Evolutionary conservation across 2,113 vertebrate genomes (phyloP), one percentile per base, ranked within the genome.

Genomic region (Paedocypris sp.): DNA sequence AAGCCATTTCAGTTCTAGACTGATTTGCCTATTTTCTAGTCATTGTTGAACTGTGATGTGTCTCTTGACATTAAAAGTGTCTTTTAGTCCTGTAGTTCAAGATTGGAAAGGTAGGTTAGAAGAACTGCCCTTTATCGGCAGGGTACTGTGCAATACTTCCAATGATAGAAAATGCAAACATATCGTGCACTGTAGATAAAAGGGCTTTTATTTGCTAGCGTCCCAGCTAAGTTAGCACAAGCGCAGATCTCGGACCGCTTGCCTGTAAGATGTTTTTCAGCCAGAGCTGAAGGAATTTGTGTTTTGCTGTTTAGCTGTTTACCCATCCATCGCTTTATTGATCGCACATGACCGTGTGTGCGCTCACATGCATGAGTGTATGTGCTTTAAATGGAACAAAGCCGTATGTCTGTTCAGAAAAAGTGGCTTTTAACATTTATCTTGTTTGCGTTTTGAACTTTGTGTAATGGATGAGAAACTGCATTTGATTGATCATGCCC

Each of bases 61-160:
- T 31, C 2, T 66, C 56, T 38, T 52, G 59, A 51, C 46, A 42
- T 62, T 28, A 51, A 50, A 8, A 59, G 26, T 41, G 29, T 28
- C 26, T 67, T 6, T 32, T 1, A 29, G 20, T 51, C 39, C 36
- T 60, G 15, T 52, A 39, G 51, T 15, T 54, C 32, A 31, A 31
- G n/a, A 8, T 41, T 15, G 48, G 28, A 32, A 15, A 39, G 16
- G 22, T 42, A 12, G 62, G 7, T 4, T 33, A 49, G 16, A 33
- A 57, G 42, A 60, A 53, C 66, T 64, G 67, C 68, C 66, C n/a
- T 58, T 28, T 62, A 51, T 6, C 47, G 67, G 63, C 53, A 73
- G 65, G 68, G 68, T 15, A 39, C 68, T 60, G 68, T 76, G 74
- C 74, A 76, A 76, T 76, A 71, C 25, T 64, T 33, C 33, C 13